Base-by-base conservation (phyloP, 2,797 vertebrate genomes). In the Yasuhikotakia modesta region DNA sequence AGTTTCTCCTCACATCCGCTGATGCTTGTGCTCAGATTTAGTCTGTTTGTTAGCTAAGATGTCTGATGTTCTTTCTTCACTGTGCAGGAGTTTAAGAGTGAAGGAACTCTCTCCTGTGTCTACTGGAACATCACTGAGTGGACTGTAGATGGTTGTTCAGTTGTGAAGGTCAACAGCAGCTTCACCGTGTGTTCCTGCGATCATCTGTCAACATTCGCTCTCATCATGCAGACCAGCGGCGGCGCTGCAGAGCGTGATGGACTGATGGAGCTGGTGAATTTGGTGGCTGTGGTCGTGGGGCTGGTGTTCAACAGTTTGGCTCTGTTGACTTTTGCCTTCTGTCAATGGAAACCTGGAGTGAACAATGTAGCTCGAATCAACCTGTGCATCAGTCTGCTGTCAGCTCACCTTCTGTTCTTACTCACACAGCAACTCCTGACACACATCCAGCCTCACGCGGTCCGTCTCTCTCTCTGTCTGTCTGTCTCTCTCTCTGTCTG, bases 351-450 rank as follows among this genome's bases (percentile, higher is more conserved):
- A 1, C 89, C 91, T 66, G 91, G 90, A 69, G 90, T 92, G 77
- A 91, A 90, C 88, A 92, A 91, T 86, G 90, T 90, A 0, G 88
- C 91, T 2, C 91, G 91, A 61, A 90, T 93, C n/a, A 90, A 92
- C 81, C 86, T 92, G 70, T 90, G 91, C 58, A 57, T 92, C 72
- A 88, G 21, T 78, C 86, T 93, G 5, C 67, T 80, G 55, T 39
- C 87, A 0, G 80, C 86, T 17, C 91, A 92, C 3, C 79, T 92
- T 3, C 85, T 93, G 74, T 79, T 92, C 53, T 76, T 91, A 61
- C 87, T 88, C 87, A 87, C 87, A 10, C 84, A 90, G 65, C 46
- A 2, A 79, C 91, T 88, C 46, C 1, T 80, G 0, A 50, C 80
- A 1, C 0, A 79, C 1, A 1, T 73, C 4, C 63, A 35, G 17